Conservation (phyloP, 2,797 vertebrate species). For the Rallus crepitans region DNA sequence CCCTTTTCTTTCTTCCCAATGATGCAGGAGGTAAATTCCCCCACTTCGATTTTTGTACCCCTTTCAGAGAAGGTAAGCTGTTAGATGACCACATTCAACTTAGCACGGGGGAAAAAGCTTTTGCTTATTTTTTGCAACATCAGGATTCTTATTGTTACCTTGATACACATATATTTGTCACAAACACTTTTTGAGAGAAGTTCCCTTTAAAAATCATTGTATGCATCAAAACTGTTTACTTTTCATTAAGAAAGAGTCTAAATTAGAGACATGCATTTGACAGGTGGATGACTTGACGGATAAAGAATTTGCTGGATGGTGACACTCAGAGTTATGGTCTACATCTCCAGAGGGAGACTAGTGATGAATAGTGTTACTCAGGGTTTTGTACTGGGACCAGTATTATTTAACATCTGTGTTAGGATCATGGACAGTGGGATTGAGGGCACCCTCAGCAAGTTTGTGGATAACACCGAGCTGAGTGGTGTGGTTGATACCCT, state of each 20-base stretch:
- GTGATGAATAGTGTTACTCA: too few relatives aligned
- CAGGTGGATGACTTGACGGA: fast-evolving
- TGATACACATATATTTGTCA: constrained; percentile 40
- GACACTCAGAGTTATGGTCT: fast-evolving
- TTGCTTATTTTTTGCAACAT: constrained; percentile 12
- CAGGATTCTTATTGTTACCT: constrained; percentile 49
- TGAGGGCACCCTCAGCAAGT: background rate
- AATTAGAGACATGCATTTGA: background rate
- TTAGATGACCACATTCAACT: background rate
- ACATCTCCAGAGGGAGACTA: background rate
- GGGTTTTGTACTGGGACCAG: fast-evolving
- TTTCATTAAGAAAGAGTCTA: background rate
- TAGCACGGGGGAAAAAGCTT: background rate
- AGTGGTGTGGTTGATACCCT: fast-evolving
- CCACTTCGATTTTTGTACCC: background rate
- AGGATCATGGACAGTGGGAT: fast-evolving
- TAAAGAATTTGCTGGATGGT: background rate
- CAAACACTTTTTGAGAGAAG: constrained; percentile 37
- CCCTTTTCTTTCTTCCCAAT: background rate
- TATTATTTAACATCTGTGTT: background rate
- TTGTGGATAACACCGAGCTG: background rate
- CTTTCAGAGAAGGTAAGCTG: background rate
- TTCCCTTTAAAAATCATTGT: constrained; percentile 40
- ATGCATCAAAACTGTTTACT: constrained; percentile 1
- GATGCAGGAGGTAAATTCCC: fast-evolving